These are phyloP conservation scores for Hapalemur alaotrensis DNA, from an alignment of 2,797 vertebrate genomes.

Conservation along the genomic window DNA sequence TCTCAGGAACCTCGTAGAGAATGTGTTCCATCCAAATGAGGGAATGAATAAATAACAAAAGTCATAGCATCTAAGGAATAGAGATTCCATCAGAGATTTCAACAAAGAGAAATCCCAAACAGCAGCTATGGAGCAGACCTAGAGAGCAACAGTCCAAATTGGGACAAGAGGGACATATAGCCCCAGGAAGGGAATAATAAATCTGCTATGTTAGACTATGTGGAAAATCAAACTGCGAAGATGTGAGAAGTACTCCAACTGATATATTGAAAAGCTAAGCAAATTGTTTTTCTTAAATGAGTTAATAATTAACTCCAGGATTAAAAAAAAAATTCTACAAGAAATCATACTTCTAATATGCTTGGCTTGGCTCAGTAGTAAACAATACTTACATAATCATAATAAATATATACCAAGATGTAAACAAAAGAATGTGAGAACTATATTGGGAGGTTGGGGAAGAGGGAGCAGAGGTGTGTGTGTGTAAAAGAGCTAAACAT, in stretches of 20 bases:
- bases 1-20: background rate
- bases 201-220: background rate
- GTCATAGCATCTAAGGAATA: background rate
- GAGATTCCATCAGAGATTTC: background rate
- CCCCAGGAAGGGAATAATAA: background rate
- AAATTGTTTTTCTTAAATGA: background rate
- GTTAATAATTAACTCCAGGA: background rate
- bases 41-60: slow-evolving; percentile 13
- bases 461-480: background rate
- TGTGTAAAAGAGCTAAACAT: background rate
- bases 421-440: slow-evolving; percentile 21
- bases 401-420: slow-evolving; percentile 16
- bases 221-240: background rate
- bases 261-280: background rate
- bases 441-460: background rate
- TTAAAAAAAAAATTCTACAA: background rate
- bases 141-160: background rate
- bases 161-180: background rate
- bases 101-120: background rate
- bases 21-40: background rate
- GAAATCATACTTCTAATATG: background rate
- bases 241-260: background rate
- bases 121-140: background rate
- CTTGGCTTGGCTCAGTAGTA: background rate
- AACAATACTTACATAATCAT: background rate